A percentile compares a stretch with the other conserved stretches of the same genome.
These are phyloP conservation scores for Anaspis maculata DNA, from an alignment of 2,888 invertebrate species.

Conservation along the genomic window DNA sequence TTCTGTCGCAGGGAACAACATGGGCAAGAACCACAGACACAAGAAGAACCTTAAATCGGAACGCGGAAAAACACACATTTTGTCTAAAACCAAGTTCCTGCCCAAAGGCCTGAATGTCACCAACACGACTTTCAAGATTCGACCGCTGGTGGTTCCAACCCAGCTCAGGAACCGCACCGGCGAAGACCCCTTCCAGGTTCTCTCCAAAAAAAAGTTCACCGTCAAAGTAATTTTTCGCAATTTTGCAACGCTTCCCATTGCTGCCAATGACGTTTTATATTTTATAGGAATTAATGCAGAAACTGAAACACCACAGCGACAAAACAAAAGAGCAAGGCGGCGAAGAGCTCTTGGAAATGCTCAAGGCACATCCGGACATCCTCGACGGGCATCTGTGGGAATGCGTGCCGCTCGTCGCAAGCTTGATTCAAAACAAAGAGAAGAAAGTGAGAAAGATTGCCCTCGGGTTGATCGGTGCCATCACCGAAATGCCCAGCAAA, in stretches of 20 bases:
- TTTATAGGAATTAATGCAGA: conserved; percentile 54
- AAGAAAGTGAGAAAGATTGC: conserved; percentile 49
- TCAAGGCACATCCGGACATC: conserved; percentile 39
- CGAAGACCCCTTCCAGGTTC: too few species aligned
- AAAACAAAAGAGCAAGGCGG: conserved; percentile 58
- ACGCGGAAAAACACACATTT: conserved; percentile 83
- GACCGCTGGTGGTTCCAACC: conserved; percentile 74
- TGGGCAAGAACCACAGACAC: conserved; percentile 53
- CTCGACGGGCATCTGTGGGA: conserved; percentile 50
- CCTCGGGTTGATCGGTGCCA: too few species aligned
- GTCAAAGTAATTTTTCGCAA: neutral
- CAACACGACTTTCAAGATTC: conserved; percentile 80
- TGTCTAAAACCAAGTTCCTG: conserved; percentile 59
- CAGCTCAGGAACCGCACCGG: conserved; percentile 55
- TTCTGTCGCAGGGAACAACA: too few species aligned
- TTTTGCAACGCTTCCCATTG: neutral
- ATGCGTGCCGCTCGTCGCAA: conserved; percentile 60
- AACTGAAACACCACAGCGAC: conserved; percentile 70
- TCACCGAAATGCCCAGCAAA: conserved; percentile 49
- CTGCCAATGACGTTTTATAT: conserved; percentile 1
- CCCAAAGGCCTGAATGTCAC: conserved; percentile 87
- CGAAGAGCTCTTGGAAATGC: conserved; percentile 51
- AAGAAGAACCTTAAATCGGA: conserved; percentile 72
- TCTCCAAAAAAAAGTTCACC: neutral
- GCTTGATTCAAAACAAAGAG: conserved; percentile 66